A percentile compares a stretch with the other conserved stretches of the same genome.
Evolutionary conservation across 2,888 invertebrate genomes (phyloP).

Genomic region (Pogonocherus hispidulus): DNA sequence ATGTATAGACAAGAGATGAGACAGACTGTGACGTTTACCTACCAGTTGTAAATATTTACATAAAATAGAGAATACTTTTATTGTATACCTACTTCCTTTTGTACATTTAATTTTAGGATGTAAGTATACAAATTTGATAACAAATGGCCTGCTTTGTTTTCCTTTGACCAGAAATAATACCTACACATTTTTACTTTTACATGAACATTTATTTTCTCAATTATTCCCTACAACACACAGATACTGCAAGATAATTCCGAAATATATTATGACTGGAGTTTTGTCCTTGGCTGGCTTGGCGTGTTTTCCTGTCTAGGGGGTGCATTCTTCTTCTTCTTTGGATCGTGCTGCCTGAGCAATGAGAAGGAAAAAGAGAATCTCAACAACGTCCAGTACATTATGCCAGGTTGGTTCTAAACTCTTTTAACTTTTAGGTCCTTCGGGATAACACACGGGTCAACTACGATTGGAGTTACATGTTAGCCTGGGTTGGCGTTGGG

Average conservation of each 20-base stretch:
- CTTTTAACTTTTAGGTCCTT: conserved; percentile 76
- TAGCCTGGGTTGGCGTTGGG: conserved; percentile 97
- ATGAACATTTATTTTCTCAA: conserved; percentile 14
- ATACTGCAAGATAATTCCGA: conserved; percentile 81
- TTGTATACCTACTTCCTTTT: too few relatives aligned
- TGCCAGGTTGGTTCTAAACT: conserved; percentile 78
- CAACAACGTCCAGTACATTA: conserved; percentile 88
- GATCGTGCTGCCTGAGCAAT: conserved; percentile 82
- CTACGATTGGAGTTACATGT: conserved; percentile 98
- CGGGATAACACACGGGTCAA: conserved; percentile 86
- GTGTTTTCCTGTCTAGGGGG: conserved; percentile 82
- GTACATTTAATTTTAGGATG: too few relatives aligned
- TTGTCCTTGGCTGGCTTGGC: conserved; percentile 87
- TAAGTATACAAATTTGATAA: too few relatives aligned
- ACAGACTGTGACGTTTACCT: too few relatives aligned
- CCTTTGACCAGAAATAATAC: too few relatives aligned
- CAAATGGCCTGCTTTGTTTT: too few relatives aligned
- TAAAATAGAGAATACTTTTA: too few relatives aligned
- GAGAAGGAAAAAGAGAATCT: conserved; percentile 82
- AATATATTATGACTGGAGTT: conserved; percentile 88
- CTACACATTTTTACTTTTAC: background rate
- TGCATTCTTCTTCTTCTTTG: conserved; percentile 84
- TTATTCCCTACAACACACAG: conserved; percentile 64
- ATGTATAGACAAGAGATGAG: too few relatives aligned
- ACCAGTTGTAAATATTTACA: too few relatives aligned